Evolutionary conservation across 1,140 invertebrate species (phyloP).

Genomic region (Meloidogyne exigua): DNA sequence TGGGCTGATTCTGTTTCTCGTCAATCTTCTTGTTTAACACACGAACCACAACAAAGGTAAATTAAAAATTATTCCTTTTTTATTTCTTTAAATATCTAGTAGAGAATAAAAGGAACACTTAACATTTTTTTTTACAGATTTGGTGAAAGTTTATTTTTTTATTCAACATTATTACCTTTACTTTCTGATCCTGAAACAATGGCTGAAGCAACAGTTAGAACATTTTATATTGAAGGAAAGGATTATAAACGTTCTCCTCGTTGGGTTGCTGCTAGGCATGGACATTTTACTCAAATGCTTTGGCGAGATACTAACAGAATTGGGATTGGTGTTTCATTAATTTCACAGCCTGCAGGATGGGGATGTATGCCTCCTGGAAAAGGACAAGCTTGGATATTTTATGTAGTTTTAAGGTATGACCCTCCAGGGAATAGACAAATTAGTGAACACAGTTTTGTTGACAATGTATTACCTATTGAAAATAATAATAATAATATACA

Average conservation of each 20-base stretch:
- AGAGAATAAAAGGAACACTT: too few relatives aligned
- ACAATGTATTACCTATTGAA: slow-evolving; percentile 26
- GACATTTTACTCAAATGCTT: slow-evolving; percentile 37
- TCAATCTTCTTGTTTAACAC: slow-evolving; percentile 18
- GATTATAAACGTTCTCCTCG: slow-evolving; percentile 16
- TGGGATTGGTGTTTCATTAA: slow-evolving; percentile 23
- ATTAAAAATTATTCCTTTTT: slow-evolving; percentile 22
- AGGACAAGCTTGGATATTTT: slow-evolving; percentile 24
- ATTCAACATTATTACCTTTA: slow-evolving; percentile 23
- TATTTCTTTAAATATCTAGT: background rate
- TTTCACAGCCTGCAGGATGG: slow-evolving; percentile 3
- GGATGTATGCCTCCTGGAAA: slow-evolving; percentile 10
- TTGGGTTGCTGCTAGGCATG: slow-evolving; percentile 8
- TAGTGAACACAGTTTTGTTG: slow-evolving; percentile 8
- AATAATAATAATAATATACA: slow-evolving; percentile 6
- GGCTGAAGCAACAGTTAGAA: slow-evolving; percentile 30
- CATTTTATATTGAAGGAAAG: slow-evolving; percentile 32
- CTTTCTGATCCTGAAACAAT: slow-evolving; percentile 30
- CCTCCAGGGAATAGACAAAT: slow-evolving; percentile 27
- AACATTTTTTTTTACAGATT: slow-evolving; percentile 25
- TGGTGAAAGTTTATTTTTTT: slow-evolving; percentile 36
- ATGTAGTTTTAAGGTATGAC: slow-evolving; percentile 29
- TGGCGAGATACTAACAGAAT: slow-evolving; percentile 20
- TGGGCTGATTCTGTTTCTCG: slow-evolving; percentile 28
- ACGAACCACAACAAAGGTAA: slow-evolving; percentile 24